phyloP scores from a whole-genome alignment of 2,797 vertebrate genomes.

The Miichthys miiuy region DNA sequence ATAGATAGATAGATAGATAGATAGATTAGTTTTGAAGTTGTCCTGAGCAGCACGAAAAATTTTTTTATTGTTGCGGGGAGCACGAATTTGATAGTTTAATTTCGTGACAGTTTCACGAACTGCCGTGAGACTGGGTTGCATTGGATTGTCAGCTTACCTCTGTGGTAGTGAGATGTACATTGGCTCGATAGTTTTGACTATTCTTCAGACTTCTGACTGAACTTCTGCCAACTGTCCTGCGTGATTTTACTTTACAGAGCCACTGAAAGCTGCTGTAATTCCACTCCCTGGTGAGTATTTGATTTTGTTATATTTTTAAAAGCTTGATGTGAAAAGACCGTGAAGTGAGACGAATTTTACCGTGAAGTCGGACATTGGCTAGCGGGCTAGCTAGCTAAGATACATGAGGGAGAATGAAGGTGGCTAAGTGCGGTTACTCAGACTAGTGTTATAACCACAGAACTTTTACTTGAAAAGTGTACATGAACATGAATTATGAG shows the following conservation, averaged over 20 bases:
- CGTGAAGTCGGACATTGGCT: neutral
- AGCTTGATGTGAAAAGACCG: neutral
- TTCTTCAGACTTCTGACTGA: neutral
- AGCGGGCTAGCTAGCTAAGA: conserved; percentile 1
- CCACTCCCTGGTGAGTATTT: neutral
- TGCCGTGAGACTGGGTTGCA: no score
- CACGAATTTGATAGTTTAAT: no score
- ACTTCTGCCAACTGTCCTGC: neutral
- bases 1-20: no score
- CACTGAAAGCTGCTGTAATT: neutral
- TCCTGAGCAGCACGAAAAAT: no score
- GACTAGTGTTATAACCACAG: conserved; percentile 9
- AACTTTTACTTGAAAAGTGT: neutral
- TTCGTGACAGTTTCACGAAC: no score
- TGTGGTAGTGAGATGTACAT: no score
- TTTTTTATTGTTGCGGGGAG: no score
- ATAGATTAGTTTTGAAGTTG: no score
- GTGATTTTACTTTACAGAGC: neutral
- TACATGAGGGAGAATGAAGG: neutral
- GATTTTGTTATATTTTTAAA: conserved; percentile 1
- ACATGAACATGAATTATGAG: conserved; percentile 4
- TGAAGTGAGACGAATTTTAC: neutral
- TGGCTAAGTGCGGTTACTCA: neutral
- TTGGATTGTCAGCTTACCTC: no score
- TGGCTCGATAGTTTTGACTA: no score